Evolutionary conservation across 2,113 vertebrate species (phyloP).

Genomic region (Notarius quadriscutis): DNA sequence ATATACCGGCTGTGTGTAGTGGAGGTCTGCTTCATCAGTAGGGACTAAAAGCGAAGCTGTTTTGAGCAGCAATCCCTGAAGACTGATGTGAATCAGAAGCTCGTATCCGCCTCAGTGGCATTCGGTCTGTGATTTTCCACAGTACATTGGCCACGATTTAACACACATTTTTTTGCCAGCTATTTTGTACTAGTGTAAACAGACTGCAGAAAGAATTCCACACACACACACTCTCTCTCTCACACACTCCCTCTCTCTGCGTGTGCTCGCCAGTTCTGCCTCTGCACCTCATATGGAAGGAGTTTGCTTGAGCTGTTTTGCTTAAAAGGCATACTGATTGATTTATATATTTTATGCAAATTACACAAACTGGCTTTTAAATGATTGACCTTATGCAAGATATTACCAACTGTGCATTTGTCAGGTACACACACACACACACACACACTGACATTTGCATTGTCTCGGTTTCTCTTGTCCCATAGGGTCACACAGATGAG

Average conservation of each 20-base stretch:
- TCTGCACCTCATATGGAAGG: not conserved
- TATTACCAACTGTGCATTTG: not conserved
- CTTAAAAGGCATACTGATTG: not conserved
- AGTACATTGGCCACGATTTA: not conserved
- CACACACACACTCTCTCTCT: not conserved
- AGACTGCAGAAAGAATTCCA: slow-evolving; percentile 21
- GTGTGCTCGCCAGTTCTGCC: not conserved
- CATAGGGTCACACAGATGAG: slow-evolving; percentile 95
- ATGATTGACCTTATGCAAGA: not conserved
- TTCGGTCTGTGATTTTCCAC: slow-evolving; percentile 34
- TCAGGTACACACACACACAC: not conserved
- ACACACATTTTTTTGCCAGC: slow-evolving; percentile 14
- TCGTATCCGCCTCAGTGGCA: slow-evolving; percentile 6
- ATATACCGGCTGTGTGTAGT: not conserved
- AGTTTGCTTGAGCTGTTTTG: not conserved
- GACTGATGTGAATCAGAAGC: not conserved
- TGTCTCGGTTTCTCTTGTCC: slow-evolving; percentile 19
- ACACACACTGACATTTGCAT: not conserved
- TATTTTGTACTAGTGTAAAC: slow-evolving; percentile 32
- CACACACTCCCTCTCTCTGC: not conserved
- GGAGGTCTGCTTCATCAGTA: not conserved
- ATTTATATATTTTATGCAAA: not conserved
- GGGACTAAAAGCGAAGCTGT: not conserved
- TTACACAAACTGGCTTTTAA: not conserved
- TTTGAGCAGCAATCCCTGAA: not conserved